A percentile compares a stretch with the other conserved stretches of the same genome.
These are phyloP conservation scores for Reinhardtius hippoglossoides DNA, from an alignment of 2,113 vertebrate species.

Conservation along the genomic window DNA sequence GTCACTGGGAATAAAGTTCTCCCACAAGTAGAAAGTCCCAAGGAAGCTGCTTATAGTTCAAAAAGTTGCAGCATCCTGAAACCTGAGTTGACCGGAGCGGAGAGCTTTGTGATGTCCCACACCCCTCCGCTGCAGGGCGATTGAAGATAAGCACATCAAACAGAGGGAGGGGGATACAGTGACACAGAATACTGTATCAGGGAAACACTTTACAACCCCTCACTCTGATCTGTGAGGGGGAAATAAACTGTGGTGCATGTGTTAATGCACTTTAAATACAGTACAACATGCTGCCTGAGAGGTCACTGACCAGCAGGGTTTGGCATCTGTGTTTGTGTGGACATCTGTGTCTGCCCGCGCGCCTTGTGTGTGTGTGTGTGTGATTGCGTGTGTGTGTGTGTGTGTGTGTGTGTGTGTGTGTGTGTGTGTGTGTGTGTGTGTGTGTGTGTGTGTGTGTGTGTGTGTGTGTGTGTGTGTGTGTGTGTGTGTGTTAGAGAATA, in stretches of 20 bases:
- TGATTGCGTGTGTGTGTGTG: constrained; percentile 31
- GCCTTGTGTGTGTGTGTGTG: constrained; percentile 20
- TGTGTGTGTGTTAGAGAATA: constrained; percentile 13
- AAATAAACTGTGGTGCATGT: constrained; percentile 58
- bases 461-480: background rate
- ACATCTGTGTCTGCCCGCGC: constrained; percentile 8
- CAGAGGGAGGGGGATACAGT: constrained; percentile 41
- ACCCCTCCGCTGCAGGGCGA: constrained; percentile 47
- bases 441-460: constrained; percentile 2
- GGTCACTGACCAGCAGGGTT: constrained; percentile 39
- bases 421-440: constrained; percentile 29
- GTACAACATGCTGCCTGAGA: constrained; percentile 44
- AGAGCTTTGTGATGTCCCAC: constrained; percentile 61
- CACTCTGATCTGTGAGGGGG: constrained; percentile 22
- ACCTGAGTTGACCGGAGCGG: constrained; percentile 52
- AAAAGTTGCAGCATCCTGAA: constrained; percentile 73
- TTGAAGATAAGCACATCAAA: constrained; percentile 75
- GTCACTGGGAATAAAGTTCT: constrained; percentile 56
- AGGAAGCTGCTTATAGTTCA: constrained; percentile 59
- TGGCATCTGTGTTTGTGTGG: constrained; percentile 52
- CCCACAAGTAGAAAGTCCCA: constrained; percentile 52
- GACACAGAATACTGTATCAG: constrained; percentile 60
- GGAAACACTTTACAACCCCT: constrained; percentile 60
- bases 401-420: constrained; percentile 28
- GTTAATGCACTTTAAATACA: constrained; percentile 75